Evolutionary conservation across 2,888 invertebrate species (phyloP), one percentile per base, ranked within the genome.

Genomic region (Epsilonema sp.): DNA sequence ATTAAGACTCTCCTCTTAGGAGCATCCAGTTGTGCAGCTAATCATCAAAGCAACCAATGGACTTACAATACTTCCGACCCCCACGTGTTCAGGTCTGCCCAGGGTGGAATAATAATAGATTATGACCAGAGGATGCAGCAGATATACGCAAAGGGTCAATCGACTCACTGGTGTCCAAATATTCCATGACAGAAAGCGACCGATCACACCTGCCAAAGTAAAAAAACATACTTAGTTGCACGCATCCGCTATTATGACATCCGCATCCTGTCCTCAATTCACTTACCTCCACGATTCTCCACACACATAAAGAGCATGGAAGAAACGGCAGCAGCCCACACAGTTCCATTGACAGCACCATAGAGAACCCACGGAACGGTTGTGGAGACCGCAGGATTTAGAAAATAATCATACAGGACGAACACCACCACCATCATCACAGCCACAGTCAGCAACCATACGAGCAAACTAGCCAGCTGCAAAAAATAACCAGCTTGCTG

Each of bases 131-230:
- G 24, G 40, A 46, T 50, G 50, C 19, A 50, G 2, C 23, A 66
- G 56, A 50, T 65, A 66, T 8, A 62, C 59, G n/a, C 62, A 58
- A 50, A 61, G 66, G 22, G 65, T 60, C 37, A 65, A 54, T 3
- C 65, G 53, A 19, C 64, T 63, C 43, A 66, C 53, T 0, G 65
- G 64, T 2, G 64, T 56, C 42, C 65, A 56, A 0, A 58, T 61
- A 19, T 54, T 53, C 65, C 63, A 64, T 2, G 65, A 64, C 48
- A 67, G 53, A 24, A 66, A 47, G 2, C 42, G 51, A 51, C 64
- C 62, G 16, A 65, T 55, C 16, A 59, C 45, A 20, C 64, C 65
- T 64, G 51, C 13, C 55, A 23, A 26, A 44, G 19, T 11, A 25
- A 8, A 40, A 48, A 21, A 22, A 23, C 8, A 16, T 31, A 31